Percentiles rank a stretch among this genome's conserved stretches.
phyloP scores from a whole-genome alignment of 2,888 invertebrate genomes.

The Leptothorax acervorum region DNA sequence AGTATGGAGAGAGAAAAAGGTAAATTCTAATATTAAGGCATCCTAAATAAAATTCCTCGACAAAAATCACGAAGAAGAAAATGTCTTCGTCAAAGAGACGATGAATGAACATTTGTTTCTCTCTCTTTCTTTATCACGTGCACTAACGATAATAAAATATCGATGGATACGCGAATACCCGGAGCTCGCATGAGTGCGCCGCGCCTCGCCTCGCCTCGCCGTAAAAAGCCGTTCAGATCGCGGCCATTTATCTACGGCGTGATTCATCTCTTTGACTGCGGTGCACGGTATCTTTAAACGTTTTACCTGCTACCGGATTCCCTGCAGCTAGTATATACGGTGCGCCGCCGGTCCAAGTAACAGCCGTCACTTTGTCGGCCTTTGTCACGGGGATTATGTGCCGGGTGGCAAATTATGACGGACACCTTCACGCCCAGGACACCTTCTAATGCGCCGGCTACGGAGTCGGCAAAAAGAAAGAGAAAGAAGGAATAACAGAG shows the following conservation, averaged over 20 bases:
- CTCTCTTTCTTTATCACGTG: conserved; percentile 27
- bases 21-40: not conserved
- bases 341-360: conserved; percentile 74
- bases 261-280: conserved; percentile 66
- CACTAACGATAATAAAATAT: conserved; percentile 22
- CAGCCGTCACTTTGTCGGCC: conserved; percentile 80
- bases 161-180: conserved; percentile 16
- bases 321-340: conserved; percentile 71
- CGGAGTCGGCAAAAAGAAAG: conserved; percentile 51
- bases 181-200: conserved; percentile 27
- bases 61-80: not conserved
- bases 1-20: not conserved
- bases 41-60: not conserved
- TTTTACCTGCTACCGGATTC: conserved; percentile 79
- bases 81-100: not conserved
- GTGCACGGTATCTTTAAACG: conserved; percentile 68
- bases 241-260: conserved; percentile 61
- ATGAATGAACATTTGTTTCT: too few relatives aligned
- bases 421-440: conserved; percentile 78
- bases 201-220: not conserved
- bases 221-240: conserved; percentile 54
- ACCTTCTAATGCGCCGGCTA: conserved; percentile 68
- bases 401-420: conserved; percentile 81
- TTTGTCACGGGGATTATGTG: conserved; percentile 81
- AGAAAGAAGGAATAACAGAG: conserved; percentile 30